Evolutionary conservation across 1,140 invertebrate species (phyloP).

Genomic region (Drosophila asahinai): DNA sequence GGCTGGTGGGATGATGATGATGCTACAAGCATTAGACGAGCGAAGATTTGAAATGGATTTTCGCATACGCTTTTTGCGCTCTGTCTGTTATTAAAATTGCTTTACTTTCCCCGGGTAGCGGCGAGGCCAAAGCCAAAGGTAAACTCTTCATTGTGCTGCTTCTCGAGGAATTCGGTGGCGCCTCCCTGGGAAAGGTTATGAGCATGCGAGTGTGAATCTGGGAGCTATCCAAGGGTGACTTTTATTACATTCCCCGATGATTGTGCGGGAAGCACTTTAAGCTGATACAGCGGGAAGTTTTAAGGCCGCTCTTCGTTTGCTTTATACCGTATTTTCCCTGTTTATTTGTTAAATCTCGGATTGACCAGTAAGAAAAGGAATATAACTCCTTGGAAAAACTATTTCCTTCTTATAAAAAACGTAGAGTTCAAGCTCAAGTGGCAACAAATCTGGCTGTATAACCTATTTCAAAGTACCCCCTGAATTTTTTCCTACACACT

Average conservation of each 20-base stretch:
- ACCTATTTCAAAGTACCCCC: too few relatives aligned
- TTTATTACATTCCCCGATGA: slow-evolving; percentile 46
- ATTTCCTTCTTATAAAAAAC: background rate
- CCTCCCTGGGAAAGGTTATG: slow-evolving; percentile 23
- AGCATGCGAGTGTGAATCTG: slow-evolving; percentile 27
- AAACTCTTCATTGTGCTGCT: slow-evolving; percentile 42
- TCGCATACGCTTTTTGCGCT: slow-evolving; percentile 64
- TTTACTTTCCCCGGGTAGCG: slow-evolving; percentile 24
- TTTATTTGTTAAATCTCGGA: slow-evolving; percentile 1
- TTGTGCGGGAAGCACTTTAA: slow-evolving; percentile 20
- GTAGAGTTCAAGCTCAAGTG: too few relatives aligned
- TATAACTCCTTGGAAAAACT: too few relatives aligned
- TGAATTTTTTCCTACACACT: background rate
- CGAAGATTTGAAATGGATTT: slow-evolving; percentile 75
- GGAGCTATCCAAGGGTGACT: slow-evolving; percentile 38
- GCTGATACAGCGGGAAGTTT: slow-evolving; percentile 20
- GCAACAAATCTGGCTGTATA: too few relatives aligned
- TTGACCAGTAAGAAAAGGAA: background rate
- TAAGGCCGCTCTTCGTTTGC: background rate
- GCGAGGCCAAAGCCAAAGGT: slow-evolving; percentile 24
- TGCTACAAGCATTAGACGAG: slow-evolving; percentile 60
- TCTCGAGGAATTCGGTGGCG: slow-evolving; percentile 14
- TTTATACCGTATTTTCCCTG: background rate
- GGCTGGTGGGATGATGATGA: slow-evolving; percentile 29
- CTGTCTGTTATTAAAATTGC: slow-evolving; percentile 76